Base-by-base conservation (phyloP, 2,888 invertebrate genomes). In the Pemphredon lugubris region DNA sequence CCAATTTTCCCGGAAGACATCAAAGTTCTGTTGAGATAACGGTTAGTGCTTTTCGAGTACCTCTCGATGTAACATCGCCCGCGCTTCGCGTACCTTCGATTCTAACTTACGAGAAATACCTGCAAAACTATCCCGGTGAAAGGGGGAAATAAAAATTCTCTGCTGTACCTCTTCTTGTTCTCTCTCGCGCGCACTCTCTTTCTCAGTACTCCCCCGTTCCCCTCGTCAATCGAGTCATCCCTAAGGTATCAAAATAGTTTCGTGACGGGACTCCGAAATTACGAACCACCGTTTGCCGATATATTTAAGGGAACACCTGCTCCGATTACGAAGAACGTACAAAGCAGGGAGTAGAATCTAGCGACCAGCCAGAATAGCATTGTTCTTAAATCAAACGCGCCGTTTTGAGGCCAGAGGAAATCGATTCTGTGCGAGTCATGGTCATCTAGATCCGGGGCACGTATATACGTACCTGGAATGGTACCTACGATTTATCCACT, bases 371-470 rank as follows among this genome's bases (percentile, higher is more conserved):
- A 67, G 60, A 59, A 73, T 73, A 39, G 55, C 37, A 66, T 75
- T 81, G 69, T 66, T 66, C 69, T 73, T 81, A 81, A 81, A 78
- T 75, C 73, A 73, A 78, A 78, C 77, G 73, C 60, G 54, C 58
- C 61, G 70, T 72, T 77, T 79, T 79, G 55, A 79, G 74, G 66
- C 34, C 71, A 69, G 50, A 54, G 55, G 53, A 71, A 79, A 84
- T 83, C 81, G 80, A 84, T 84, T 77, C 66, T 44, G 61, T 66
- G 58, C 72, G 74, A 79, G 81, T 77, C 83, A 83, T 72, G 82
- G 83, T 76, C 83, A 79, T 64, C 70, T 78, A 67, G 71, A 77
- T 74, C 75, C 61, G 68, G 64, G 63, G 74, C 60, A 59, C 57
- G 60, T 64, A 60, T 55, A 39, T 42, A 59, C 47, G 20, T 34